Conservation (phyloP, 2,888 invertebrate species). For the Ochropleura plecta region DNA sequence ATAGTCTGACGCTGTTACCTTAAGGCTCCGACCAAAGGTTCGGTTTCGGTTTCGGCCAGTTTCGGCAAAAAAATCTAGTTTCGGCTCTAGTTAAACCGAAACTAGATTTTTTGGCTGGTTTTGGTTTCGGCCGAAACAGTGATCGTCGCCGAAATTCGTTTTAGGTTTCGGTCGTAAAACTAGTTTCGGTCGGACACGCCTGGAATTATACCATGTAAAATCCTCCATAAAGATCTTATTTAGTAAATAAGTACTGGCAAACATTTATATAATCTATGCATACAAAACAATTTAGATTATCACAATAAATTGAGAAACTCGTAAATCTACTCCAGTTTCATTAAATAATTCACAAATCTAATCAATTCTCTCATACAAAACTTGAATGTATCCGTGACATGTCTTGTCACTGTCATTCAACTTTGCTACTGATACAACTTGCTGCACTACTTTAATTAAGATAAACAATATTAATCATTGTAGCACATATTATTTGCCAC, state of each 20-base stretch:
- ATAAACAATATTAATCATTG: conserved; percentile 32
- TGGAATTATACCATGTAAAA: neutral
- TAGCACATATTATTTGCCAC: conserved; percentile 47
- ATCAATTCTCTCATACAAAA: conserved; percentile 35
- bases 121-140: too few species aligned
- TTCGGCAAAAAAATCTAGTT: too few species aligned
- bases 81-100: too few species aligned
- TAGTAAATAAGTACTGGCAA: neutral
- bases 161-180: too few species aligned
- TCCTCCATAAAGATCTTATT: neutral
- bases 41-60: too few species aligned
- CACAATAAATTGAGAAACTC: conserved; percentile 18
- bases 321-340: conserved; percentile 22
- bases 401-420: conserved; percentile 39
- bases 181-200: too few species aligned
- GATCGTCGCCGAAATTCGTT: too few species aligned
- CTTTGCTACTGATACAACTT: conserved; percentile 12
- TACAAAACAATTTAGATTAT: conserved; percentile 15
- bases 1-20: too few species aligned
- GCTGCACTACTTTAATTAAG: conserved; percentile 28
- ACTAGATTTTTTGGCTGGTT: too few species aligned
- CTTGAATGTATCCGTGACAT: conserved; percentile 27
- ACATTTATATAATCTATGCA: neutral
- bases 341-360: conserved; percentile 17
- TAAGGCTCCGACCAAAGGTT: too few species aligned